phyloP scores from a whole-genome alignment of 2,888 invertebrate genomes.

The Mylabris sibirica region DNA sequence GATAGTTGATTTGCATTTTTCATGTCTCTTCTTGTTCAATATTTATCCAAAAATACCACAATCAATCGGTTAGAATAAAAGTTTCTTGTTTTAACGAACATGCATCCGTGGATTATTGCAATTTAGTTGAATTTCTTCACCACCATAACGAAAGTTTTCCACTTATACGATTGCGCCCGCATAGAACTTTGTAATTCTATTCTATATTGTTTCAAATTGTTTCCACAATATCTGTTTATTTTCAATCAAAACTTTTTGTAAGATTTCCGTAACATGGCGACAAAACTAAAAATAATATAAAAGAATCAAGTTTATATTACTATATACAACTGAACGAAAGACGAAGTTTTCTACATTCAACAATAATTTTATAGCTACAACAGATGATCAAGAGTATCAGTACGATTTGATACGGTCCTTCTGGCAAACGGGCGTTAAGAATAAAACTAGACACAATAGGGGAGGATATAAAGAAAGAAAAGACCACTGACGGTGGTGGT shows the following conservation, averaged over 20 bases:
- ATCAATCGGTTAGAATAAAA: not conserved
- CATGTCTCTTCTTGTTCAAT: not conserved
- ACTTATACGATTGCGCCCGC: constrained; percentile 21
- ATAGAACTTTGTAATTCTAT: constrained; percentile 23
- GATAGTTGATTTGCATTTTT: constrained; percentile 12
- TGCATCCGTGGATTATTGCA: constrained; percentile 15
- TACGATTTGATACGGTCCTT: not conserved
- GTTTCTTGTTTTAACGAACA: not conserved
- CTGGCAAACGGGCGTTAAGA: not conserved
- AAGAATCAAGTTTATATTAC: not conserved
- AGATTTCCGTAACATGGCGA: constrained; percentile 4
- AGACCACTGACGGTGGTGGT: not conserved
- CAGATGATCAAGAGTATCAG: not conserved
- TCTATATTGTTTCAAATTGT: constrained; percentile 28
- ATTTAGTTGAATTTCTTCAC: constrained; percentile 4
- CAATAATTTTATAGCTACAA: not conserved
- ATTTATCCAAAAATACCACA: not conserved
- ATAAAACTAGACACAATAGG: not conserved
- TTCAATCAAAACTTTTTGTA: constrained; percentile 29
- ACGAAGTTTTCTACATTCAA: not conserved
- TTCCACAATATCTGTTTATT: constrained; percentile 28
- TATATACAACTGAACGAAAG: not conserved
- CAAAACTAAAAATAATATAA: not conserved
- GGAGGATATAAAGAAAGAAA: not conserved
- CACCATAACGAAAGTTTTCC: constrained; percentile 19